Evolutionary conservation across 1,140 invertebrate species (phyloP), one percentile per base, ranked within the genome.

Genomic region (Zaprionus africanus): DNA sequence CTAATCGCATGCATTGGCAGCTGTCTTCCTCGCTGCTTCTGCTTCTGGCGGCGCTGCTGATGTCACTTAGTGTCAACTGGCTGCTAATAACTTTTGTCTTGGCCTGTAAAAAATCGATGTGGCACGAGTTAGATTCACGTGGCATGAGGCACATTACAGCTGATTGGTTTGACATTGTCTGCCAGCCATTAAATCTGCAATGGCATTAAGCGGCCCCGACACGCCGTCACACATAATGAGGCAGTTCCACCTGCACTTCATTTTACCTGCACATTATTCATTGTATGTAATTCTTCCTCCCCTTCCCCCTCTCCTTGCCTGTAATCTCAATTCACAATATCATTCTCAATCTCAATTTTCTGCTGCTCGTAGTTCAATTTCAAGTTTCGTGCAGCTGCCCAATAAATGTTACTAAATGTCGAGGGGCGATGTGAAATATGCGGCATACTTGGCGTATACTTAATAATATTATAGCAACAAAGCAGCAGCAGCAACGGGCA

Each of bases 391-490:
- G 72, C 59, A 63, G 72, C 58, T 75, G 72, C 51, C 59, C 54
- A 75, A 75, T 75, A 75, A 75, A 75, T 75, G 72, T 75, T 75
- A 63, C 72, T 70, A 63, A 75, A 75, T 75, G 72, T 75, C 72
- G 68, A 34, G 69, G 66, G 51, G 43, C 11, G 43, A 19, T 58
- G 58, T 70, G 72, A 77, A 65, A 73, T 67, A 61, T 41, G 62
- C 58, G 63, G 58, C 51, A 58, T 53, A 66, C 63, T 62, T 49
- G 75, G 64, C 78, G 78, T 80, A 80, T 80, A 78, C 78, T 80
- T 80, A 80, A 80, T 80, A 76, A 53, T 71, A 76, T 59, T 60
- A 71, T 60, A 70, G 59, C 64, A 60, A 73, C 41, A 72, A 1
- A 6, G n/a, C 6, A 53, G 63, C 67, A 43, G 51, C 28, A 34